Evolutionary conservation across 2,888 invertebrate species (phyloP), one percentile per base, ranked within the genome.

Genomic region (Drosophila acutilabella): DNA sequence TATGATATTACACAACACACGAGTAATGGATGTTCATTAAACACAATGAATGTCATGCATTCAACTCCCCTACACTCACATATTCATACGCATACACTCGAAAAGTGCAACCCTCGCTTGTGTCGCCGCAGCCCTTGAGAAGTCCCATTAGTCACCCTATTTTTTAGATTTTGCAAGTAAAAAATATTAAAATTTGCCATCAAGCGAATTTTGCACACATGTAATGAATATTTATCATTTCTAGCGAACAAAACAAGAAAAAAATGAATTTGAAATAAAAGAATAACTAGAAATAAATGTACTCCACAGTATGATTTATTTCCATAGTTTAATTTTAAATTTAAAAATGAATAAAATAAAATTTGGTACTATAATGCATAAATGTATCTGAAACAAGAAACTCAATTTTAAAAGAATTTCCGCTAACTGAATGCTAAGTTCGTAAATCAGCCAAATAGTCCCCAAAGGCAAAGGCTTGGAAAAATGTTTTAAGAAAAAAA

Each of bases 1-100:
- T 84, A 84, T 89, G 89, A 78, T 70, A 84, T 88, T 64, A 71
- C 87, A 73, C 70, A 88, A 87, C 75, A 78, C 78, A 75, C 67
- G 64, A 81, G 83, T 84, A 89, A 84, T 89, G 89, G 82, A 67
- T 87, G 88, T 84, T 89, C 85, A 89, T 84, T 84, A 89, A 89
- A 88, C 88, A 84, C 85, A 89, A 83, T 89, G 89, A 89, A 84
- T 87, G 82, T 88, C 87, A 74, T 86, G 74, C 89, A 76, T 33
- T 79, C 64, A 45, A 50, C 59, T 61, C 66, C 82, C 77, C 74
- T 52, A 40, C 66, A 41, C 57, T 60, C 62, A 45, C 48, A 52
- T 38, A 54, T 50, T 16, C 50, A 47, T 30, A 57, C 64, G 44
- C 10, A 41, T 47, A 40, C 8, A 30, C 30, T 42, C 14, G 23